A percentile compares a stretch with the other conserved stretches of the same genome.
These are phyloP conservation scores for Hypothenemus hampei DNA, from an alignment of 1,140 invertebrate species.

Conservation along the genomic window DNA sequence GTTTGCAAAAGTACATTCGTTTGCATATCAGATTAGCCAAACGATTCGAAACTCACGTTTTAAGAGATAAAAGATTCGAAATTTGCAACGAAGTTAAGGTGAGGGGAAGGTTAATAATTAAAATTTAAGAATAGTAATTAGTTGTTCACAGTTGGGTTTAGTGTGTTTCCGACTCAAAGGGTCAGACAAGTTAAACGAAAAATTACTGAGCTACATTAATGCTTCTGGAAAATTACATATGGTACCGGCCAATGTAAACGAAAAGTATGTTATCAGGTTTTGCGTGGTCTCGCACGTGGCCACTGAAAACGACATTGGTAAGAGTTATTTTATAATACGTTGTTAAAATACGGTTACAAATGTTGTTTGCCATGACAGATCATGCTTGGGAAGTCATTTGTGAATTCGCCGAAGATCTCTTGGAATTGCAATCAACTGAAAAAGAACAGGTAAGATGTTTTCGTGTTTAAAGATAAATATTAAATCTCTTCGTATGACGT, in stretches of 20 bases:
- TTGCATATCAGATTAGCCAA: slow-evolving; percentile 91
- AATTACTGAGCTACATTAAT: slow-evolving; percentile 89
- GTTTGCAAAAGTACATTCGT: slow-evolving; percentile 88
- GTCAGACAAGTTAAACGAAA: slow-evolving; percentile 87
- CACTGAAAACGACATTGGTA: slow-evolving; percentile 80
- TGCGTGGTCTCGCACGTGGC: slow-evolving; percentile 92
- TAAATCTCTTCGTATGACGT: too few species aligned
- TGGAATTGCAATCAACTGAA: slow-evolving; percentile 60
- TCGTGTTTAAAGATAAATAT: too few species aligned
- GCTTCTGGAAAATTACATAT: slow-evolving; percentile 95
- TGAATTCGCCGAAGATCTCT: slow-evolving; percentile 75
- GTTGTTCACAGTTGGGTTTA: slow-evolving; percentile 61
- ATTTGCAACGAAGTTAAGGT: slow-evolving; percentile 95
- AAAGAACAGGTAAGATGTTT: slow-evolving; percentile 54
- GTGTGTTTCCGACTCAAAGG: slow-evolving; percentile 84
- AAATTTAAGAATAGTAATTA: neutral
- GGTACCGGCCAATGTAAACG: slow-evolving; percentile 90
- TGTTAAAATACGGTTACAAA: too few species aligned
- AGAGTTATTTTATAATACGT: too few species aligned
- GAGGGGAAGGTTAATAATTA: slow-evolving; percentile 36
- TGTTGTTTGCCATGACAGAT: too few species aligned
- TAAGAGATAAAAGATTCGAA: slow-evolving; percentile 86
- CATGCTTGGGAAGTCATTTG: slow-evolving; percentile 87
- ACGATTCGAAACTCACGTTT: slow-evolving; percentile 81
- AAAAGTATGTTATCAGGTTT: slow-evolving; percentile 90